A percentile compares a stretch with the other conserved stretches of the same genome.
Conservation (phyloP, 2,888 invertebrate species). For the Dyspetes luteomarginatus region DNA sequence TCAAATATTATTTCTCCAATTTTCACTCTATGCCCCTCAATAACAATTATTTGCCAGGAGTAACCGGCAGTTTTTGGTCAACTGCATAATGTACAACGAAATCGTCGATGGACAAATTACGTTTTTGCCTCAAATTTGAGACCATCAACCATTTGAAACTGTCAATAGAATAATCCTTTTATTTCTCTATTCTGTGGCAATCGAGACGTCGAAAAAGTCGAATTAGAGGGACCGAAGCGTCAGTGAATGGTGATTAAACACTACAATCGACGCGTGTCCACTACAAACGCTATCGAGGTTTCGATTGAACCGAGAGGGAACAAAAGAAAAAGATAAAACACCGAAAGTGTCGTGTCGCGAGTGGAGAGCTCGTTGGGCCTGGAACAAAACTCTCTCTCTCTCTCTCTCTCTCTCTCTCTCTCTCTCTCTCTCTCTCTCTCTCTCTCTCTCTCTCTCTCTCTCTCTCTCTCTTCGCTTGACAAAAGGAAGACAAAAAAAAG, state of each 20-base stretch:
- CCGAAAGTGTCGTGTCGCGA: slow-evolving; percentile 18
- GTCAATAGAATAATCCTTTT: no score
- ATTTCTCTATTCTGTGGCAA: no score
- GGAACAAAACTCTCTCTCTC: no score
- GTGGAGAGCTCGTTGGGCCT: slow-evolving; percentile 18
- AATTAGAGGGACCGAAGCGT: slow-evolving; percentile 35
- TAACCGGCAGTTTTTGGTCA: slow-evolving; percentile 42
- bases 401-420: no score
- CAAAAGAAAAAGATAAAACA: slow-evolving; percentile 25
- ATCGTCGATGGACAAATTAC: background rate
- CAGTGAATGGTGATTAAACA: slow-evolving; percentile 60
- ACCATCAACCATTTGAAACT: no score
- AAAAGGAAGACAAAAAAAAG: slow-evolving; percentile 47
- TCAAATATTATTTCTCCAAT: no score
- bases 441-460: background rate
- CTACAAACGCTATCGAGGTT: slow-evolving; percentile 1
- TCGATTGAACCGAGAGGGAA: slow-evolving; percentile 2
- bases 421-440: no score
- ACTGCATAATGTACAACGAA: slow-evolving; percentile 5
- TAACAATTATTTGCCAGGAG: slow-evolving; percentile 20
- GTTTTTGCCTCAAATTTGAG: slow-evolving; percentile 20
- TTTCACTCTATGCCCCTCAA: no score
- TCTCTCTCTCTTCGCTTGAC: slow-evolving; percentile 28
- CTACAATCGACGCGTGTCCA: slow-evolving; percentile 51
- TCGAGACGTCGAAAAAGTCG: slow-evolving; percentile 31